Evolutionary conservation across 2,888 invertebrate genomes (phyloP), one percentile per base, ranked within the genome.

Genomic region (Sicus ferrugineus): DNA sequence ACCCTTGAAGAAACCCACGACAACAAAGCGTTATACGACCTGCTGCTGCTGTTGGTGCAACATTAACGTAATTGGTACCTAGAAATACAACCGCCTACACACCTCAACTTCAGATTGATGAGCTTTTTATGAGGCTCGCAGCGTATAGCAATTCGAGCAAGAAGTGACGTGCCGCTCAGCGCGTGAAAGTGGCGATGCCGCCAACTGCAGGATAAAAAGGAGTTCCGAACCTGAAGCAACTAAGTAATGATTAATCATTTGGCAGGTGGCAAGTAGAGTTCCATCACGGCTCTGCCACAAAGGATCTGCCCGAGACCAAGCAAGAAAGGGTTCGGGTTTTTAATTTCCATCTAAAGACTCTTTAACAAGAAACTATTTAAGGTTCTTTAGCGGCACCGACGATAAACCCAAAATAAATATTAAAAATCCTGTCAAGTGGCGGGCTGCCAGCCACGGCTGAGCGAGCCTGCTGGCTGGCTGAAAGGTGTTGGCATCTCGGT

Each of bases 211-310:
- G n/a, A n/a, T n/a, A n/a, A n/a, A n/a, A n/a, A n/a, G n/a, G n/a
- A n/a, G n/a, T n/a, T n/a, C n/a, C n/a, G n/a, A n/a, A n/a, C n/a
- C n/a, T n/a, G n/a, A n/a, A n/a, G n/a, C n/a, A n/a, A n/a, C n/a
- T n/a, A n/a, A n/a, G 11, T 78, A 79, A 80, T 81, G 81, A 81
- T 82, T 81, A 81, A 81, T 81, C 80, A 82, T 81, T 80, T 81
- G 81, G 81, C 81, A 81, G 81, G 81, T 81, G 81, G 75, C 74
- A 74, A 70, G 73, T n/a, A n/a, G 73, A 26, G 30, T n/a, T 21
- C 28, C 11, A 14, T 3, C 26, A 56, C 14, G n/a, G 7, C 30
- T 72, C 74, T 68, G 75, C 77, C 77, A 76, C 78, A 77, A 77
- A 73, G 73, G 76, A 76, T 21, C 65, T n/a, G n/a, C 68, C 19